Conservation (phyloP, 2,113 vertebrate genomes). For the Oxyruncus cristatus region DNA sequence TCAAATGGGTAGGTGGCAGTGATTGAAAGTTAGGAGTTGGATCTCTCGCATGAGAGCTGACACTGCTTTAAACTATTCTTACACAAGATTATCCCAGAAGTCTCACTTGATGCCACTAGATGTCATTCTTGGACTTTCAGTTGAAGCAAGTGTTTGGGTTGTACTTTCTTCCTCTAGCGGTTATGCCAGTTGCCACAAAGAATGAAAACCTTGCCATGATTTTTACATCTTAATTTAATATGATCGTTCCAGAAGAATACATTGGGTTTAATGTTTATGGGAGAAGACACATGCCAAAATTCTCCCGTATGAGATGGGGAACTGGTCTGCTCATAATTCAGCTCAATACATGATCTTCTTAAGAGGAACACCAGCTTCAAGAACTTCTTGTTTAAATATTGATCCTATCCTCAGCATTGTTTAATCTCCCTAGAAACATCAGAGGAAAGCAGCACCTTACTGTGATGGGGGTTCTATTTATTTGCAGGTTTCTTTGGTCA, state of each 20-base stretch:
- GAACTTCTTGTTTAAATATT: constrained; percentile 27
- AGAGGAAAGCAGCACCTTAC: background rate
- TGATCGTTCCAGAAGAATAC: background rate
- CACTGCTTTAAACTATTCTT: background rate
- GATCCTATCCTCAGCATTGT: background rate
- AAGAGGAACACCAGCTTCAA: background rate
- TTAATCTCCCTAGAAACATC: background rate
- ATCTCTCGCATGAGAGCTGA: background rate
- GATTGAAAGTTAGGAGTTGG: background rate
- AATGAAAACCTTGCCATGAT: background rate
- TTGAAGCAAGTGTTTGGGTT: background rate
- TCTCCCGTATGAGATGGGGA: background rate
- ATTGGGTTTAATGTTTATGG: background rate
- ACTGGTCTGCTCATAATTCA: background rate
- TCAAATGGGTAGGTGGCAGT: background rate
- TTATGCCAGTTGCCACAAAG: background rate
- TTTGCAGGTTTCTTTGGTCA: background rate
- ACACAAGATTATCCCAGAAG: background rate
- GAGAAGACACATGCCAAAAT: constrained; percentile 1
- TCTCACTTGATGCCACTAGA: constrained; percentile 33
- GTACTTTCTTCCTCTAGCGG: background rate
- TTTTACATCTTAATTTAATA: constrained; percentile 22
- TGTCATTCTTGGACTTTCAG: constrained; percentile 61
- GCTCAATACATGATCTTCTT: background rate
- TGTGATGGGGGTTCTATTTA: background rate